A percentile compares a stretch with the other conserved stretches of the same genome.
Conservation (phyloP, 2,888 invertebrate species). For the Acanthosepion esculentum region DNA sequence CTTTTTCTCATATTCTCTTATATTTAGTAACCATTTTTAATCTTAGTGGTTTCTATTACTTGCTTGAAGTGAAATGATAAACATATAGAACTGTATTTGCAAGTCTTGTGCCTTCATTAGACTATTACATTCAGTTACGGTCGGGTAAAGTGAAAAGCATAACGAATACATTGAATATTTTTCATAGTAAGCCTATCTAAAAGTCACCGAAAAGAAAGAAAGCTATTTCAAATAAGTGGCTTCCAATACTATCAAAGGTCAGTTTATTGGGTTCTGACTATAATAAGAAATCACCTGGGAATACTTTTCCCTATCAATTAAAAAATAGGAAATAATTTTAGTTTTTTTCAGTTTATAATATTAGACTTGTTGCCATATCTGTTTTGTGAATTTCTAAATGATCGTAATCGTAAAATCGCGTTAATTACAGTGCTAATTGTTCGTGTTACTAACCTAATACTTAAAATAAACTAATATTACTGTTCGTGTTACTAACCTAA, state of each 20-base stretch:
- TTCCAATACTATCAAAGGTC: not conserved
- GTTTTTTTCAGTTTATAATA: not conserved
- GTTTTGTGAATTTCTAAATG: no score
- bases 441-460: no score
- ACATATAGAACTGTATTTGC: not conserved
- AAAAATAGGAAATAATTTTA: not conserved
- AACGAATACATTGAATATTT: not conserved
- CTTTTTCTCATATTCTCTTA: no score
- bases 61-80: no score
- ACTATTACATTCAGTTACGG: not conserved
- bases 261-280: not conserved
- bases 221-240: not conserved
- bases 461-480: no score
- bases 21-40: no score
- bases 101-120: not conserved
- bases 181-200: not conserved
- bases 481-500: no score
- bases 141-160: not conserved
- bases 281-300: not conserved
- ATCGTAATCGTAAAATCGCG: no score
- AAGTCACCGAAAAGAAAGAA: not conserved
- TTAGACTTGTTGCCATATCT: not conserved
- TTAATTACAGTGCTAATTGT: no score
- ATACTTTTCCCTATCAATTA: not conserved
- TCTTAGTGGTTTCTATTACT: no score